Base-by-base conservation (phyloP, 1,140 invertebrate species). In the Brachionus rubens region DNA sequence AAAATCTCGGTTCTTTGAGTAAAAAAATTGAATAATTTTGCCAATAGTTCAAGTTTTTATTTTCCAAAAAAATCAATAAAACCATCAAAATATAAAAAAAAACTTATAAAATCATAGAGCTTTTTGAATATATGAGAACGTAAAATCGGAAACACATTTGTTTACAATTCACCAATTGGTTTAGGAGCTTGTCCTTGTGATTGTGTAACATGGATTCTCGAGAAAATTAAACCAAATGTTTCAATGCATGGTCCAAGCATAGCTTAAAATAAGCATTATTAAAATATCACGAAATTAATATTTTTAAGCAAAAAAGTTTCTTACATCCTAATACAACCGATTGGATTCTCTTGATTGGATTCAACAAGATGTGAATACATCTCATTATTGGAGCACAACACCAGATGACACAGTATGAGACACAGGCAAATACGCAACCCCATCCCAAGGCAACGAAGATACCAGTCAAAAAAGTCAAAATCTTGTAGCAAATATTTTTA, bases 351-450 rank as follows among this genome's bases (percentile, higher is more conserved):
- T 78, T 77, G 2, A 82, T 24, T 52, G 81, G 52, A 43, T 77
- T 70, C 7, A 83, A 56, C 9, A 79, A 7, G 9, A 83, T 50
- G 16, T 83, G 80, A 2, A 82, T 50, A 43, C 81, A 30, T 43
- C 78, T 56, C 28, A 86, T 72, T 3, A 77, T 52, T 14, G 85
- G 85, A 2, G 82, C 82, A 16, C 83, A 76, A 47, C 78, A 77
- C 86, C 86, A 87, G 40, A 87, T 78, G 75, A 84, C 81, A 7
- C 77, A 54, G 84, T 91, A 91, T 1, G 90, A 88, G 2, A 91
- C 83, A 78, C 89, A 90, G 12, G 90, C 91, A 79, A 91, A 91
- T 9, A 88, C 87, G 77, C 89, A 88, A 1, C 90, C 91, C 52
- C 91, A 85, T 77, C 87, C 84, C 59, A 90, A 85, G 0, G 90